These are phyloP conservation scores for Pygmarrhopalites habei DNA, from an alignment of 1,140 invertebrate genomes.

Conservation along the genomic window DNA sequence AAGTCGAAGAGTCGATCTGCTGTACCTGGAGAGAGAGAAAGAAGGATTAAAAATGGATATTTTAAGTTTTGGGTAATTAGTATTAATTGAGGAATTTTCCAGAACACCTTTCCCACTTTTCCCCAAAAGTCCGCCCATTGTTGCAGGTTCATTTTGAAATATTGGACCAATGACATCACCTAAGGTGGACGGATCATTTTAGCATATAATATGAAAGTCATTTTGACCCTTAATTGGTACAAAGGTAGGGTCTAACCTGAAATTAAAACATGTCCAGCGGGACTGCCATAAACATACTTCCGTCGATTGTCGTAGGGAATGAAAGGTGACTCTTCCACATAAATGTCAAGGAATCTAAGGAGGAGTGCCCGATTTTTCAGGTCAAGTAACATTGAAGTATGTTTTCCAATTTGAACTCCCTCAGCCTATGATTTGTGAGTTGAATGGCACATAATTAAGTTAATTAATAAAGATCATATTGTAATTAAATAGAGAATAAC, in stretches of 20 bases:
- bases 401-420: conserved; percentile 52
- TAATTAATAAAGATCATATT: too few species aligned
- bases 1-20: conserved; percentile 55
- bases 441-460: too few species aligned
- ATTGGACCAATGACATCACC: conserved; percentile 55
- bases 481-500: too few species aligned
- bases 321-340: conserved; percentile 53
- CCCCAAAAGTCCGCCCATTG: conserved; percentile 39
- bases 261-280: conserved; percentile 45
- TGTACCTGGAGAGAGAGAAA: too few species aligned
- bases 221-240: not conserved
- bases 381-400: conserved; percentile 55
- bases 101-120: conserved; percentile 43
- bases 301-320: conserved; percentile 52
- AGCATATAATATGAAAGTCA: not conserved
- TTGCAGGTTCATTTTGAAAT: conserved; percentile 40
- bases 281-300: conserved; percentile 51
- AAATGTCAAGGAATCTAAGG: conserved; percentile 53
- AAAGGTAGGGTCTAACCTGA: conserved; percentile 45
- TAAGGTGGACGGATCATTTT: too few species aligned
- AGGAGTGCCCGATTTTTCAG: conserved; percentile 52
- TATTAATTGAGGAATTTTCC: too few species aligned
- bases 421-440: conserved; percentile 45
- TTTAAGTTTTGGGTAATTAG: too few species aligned
- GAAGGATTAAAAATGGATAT: too few species aligned